phyloP scores from a whole-genome alignment of 2,797 vertebrate species.

The Lacerta bilineata region DNA sequence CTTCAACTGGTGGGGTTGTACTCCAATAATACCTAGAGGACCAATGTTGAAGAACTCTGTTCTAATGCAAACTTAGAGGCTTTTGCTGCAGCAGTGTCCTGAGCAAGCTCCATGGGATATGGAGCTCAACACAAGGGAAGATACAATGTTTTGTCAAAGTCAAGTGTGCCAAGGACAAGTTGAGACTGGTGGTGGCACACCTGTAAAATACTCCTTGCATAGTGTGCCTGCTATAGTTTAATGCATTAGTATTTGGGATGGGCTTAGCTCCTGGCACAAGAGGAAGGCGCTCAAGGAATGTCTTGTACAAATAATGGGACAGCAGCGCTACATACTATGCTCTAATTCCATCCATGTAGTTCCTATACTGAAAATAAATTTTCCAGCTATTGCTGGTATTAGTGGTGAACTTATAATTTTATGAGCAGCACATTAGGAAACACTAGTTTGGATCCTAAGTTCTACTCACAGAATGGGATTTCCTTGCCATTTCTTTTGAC shows the following conservation, averaged over 20 bases:
- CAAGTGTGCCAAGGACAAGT: too few relatives aligned
- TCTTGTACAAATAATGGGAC: neutral
- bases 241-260: neutral
- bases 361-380: neutral
- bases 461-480: neutral
- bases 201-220: neutral
- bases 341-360: neutral
- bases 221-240: neutral
- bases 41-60: too few relatives aligned
- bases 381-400: neutral
- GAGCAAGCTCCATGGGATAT: neutral
- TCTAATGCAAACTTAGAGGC: neutral
- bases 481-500: neutral
- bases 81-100: neutral
- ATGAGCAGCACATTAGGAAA: neutral
- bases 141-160: neutral
- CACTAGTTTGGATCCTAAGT: neutral
- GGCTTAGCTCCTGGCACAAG: neutral
- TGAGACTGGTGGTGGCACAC: neutral
- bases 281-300: neutral
- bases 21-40: too few relatives aligned
- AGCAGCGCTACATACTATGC: neutral
- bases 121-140: neutral
- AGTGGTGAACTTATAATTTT: neutral
- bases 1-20: too few relatives aligned